Conservation (phyloP, 2,113 vertebrate species). For the Eulemur macaco region DNA sequence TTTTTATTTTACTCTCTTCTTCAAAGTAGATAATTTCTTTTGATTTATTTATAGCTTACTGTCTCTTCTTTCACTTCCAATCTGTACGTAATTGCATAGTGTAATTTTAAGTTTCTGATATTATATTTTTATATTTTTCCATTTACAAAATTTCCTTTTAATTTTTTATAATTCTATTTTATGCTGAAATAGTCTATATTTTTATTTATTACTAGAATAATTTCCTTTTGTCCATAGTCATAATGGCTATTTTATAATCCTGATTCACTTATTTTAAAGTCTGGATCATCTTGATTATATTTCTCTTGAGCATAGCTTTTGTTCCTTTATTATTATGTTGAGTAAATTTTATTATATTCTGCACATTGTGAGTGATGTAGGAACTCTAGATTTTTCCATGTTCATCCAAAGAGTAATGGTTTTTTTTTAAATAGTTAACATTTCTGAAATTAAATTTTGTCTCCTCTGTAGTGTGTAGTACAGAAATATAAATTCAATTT, state of each 20-base stretch:
- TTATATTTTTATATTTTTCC: neutral
- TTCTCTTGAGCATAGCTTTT: neutral
- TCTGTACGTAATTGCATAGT: neutral
- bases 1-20: neutral
- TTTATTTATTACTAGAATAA: neutral
- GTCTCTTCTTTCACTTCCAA: neutral
- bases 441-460: constrained; percentile 1
- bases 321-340: neutral
- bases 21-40: neutral
- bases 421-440: neutral
- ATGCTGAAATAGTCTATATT: neutral
- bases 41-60: neutral
- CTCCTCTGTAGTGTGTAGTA: neutral
- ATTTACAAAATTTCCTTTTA: neutral
- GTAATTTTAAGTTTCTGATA: neutral
- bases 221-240: neutral
- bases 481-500: neutral
- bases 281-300: neutral
- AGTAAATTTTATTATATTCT: neutral
- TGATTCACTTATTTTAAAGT: neutral
- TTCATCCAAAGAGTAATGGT: neutral
- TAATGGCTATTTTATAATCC: neutral
- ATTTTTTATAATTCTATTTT: neutral
- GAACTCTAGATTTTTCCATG: neutral
- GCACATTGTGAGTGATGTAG: neutral